These are phyloP conservation scores for Apodemus sylvaticus DNA, from an alignment of 2,113 vertebrate genomes.

Conservation along the genomic window DNA sequence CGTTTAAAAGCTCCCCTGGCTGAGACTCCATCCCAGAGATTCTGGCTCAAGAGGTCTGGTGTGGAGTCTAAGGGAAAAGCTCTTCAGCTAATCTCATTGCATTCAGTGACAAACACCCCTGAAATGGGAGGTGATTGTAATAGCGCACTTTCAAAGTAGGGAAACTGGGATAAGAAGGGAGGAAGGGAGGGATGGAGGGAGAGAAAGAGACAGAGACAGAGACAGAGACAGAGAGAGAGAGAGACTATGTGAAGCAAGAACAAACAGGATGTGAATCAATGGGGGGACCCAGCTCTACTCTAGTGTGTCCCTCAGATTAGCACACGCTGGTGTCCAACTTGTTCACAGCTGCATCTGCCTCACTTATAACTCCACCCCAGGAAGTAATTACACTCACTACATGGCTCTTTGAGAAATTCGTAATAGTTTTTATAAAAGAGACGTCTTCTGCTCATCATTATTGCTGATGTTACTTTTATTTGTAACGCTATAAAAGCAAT, in stretches of 20 bases:
- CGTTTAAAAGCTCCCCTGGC: not conserved
- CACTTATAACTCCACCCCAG: not conserved
- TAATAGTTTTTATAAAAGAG: not conserved
- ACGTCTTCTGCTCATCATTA: not conserved
- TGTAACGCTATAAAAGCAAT: conserved; percentile 42
- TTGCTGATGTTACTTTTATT: not conserved
- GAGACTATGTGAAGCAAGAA: not conserved
- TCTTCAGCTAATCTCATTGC: not conserved
- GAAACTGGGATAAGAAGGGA: not conserved
- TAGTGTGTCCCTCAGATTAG: too few relatives aligned
- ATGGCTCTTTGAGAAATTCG: not conserved
- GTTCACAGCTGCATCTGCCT: not conserved
- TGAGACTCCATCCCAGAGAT: fast-evolving
- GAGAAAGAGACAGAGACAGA: not conserved
- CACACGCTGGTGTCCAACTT: not conserved
- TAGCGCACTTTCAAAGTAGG: not conserved
- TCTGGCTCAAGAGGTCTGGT: not conserved
- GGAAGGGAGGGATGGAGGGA: too few relatives aligned
- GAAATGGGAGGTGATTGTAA: not conserved
- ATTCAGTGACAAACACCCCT: not conserved
- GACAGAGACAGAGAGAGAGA: not conserved
- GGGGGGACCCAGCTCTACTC: not conserved
- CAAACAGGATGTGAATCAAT: not conserved
- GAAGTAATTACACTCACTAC: not conserved
- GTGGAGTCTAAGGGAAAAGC: not conserved